Percentiles rank a stretch among this genome's conserved stretches.
These are phyloP conservation scores for Heliconius erato DNA, from an alignment of 2,888 invertebrate species.

Conservation along the genomic window DNA sequence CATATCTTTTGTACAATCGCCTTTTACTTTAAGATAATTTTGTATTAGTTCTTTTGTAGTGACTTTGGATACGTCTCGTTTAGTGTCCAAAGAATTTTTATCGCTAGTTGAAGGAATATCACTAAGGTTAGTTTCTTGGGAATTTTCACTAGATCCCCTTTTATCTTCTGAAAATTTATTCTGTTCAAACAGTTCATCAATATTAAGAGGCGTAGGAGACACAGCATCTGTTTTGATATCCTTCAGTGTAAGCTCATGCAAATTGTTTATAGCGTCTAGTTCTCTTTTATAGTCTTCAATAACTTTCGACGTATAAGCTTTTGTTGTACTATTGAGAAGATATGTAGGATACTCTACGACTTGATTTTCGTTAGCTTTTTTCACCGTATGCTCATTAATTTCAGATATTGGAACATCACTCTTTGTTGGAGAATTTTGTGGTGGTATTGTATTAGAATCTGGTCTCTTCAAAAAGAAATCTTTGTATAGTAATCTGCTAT, in stretches of 20 bases:
- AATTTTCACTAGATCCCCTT: constrained; percentile 59
- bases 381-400: constrained; percentile 57
- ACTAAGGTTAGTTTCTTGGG: constrained; percentile 55
- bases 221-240: constrained; percentile 80
- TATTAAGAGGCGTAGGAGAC: constrained; percentile 78
- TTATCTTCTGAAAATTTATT: constrained; percentile 59
- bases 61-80: constrained; percentile 71
- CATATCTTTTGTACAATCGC: constrained; percentile 64
- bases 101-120: constrained; percentile 53
- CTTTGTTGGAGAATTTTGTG: constrained; percentile 75
- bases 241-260: constrained; percentile 80
- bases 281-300: constrained; percentile 84
- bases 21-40: constrained; percentile 80
- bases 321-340: constrained; percentile 77
- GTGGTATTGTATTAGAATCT: constrained; percentile 72
- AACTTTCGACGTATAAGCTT: constrained; percentile 83
- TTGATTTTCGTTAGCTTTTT: constrained; percentile 60
- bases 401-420: constrained; percentile 55
- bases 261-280: constrained; percentile 79
- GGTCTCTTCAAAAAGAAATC: constrained; percentile 81
- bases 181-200: constrained; percentile 79
- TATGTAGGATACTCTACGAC: constrained; percentile 77
- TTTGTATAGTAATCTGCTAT: constrained; percentile 80
- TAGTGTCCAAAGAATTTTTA: constrained; percentile 63
- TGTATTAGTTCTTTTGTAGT: constrained; percentile 80